Evolutionary conservation across 2,113 vertebrate species (phyloP).

Genomic region (Carassius gibelio): DNA sequence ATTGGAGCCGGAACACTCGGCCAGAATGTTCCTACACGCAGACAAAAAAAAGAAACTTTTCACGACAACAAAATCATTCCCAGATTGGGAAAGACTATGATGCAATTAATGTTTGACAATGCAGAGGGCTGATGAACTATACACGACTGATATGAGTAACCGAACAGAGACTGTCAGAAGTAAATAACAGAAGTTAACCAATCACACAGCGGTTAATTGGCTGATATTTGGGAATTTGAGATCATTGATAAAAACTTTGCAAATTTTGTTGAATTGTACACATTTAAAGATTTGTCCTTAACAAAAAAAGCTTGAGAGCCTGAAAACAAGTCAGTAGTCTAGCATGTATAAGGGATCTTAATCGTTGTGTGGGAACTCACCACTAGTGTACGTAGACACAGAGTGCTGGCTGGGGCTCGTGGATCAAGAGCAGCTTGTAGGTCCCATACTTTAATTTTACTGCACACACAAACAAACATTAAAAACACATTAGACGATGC

Average conservation of each 20-base stretch:
- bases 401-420: conserved; percentile 93
- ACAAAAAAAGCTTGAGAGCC: too few species aligned
- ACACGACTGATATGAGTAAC: too few species aligned
- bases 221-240: too few species aligned
- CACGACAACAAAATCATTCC: neutral
- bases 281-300: too few species aligned
- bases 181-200: neutral
- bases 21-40: conserved; percentile 91
- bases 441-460: conserved; percentile 99
- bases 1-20: conserved; percentile 98
- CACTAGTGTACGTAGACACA: conserved; percentile 97
- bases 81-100: neutral
- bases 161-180: too few species aligned
- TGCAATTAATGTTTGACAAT: neutral
- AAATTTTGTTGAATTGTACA: too few species aligned
- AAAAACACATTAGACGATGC: neutral
- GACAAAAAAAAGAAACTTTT: neutral
- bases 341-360: too few species aligned
- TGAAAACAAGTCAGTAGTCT: too few species aligned
- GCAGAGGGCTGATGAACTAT: neutral
- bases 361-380: conserved; percentile 70
- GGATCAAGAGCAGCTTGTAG: conserved; percentile 97
- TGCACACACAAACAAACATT: conserved; percentile 61
- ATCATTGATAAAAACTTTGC: too few species aligned
- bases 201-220: neutral